Evolutionary conservation across 2,888 invertebrate genomes (phyloP).

Genomic region (Orchesella flavescens): DNA sequence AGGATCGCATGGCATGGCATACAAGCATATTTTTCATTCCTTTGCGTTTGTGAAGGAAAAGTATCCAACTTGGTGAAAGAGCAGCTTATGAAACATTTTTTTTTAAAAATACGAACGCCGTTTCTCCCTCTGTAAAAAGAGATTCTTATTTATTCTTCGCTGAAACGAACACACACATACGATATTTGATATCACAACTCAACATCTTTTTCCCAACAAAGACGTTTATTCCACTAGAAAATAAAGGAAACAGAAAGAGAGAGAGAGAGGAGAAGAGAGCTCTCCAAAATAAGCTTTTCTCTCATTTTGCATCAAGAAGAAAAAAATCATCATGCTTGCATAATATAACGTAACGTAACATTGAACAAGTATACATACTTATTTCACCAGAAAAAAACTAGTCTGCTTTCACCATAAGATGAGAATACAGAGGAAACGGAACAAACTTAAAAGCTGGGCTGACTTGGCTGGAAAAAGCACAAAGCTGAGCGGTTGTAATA

Average conservation of each 20-base stretch:
- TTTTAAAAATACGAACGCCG: too few species aligned
- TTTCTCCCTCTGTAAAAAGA: background rate
- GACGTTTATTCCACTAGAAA: conserved; percentile 5
- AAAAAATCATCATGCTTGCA: conserved; percentile 6
- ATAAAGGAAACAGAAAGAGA: background rate
- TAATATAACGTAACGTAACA: background rate
- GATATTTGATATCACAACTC: background rate
- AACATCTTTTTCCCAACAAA: conserved; percentile 3
- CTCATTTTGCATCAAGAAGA: background rate
- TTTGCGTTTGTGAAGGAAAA: too few species aligned
- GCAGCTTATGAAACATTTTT: too few species aligned
- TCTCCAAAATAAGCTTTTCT: conserved; percentile 14
- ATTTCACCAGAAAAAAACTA: background rate
- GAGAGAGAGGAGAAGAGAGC: background rate
- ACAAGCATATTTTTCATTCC: too few species aligned
- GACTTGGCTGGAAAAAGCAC: background rate
- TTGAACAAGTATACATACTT: background rate
- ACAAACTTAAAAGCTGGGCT: background rate
- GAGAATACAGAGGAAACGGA: conserved; percentile 1
- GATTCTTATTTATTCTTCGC: too few species aligned
- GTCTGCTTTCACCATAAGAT: background rate
- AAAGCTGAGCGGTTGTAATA: background rate
- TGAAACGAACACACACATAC: conserved; percentile 4
- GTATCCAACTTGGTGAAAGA: too few species aligned
- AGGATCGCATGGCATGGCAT: too few species aligned